Evolutionary conservation across 2,797 vertebrate species (phyloP).

Genomic region (Danio choprae): DNA sequence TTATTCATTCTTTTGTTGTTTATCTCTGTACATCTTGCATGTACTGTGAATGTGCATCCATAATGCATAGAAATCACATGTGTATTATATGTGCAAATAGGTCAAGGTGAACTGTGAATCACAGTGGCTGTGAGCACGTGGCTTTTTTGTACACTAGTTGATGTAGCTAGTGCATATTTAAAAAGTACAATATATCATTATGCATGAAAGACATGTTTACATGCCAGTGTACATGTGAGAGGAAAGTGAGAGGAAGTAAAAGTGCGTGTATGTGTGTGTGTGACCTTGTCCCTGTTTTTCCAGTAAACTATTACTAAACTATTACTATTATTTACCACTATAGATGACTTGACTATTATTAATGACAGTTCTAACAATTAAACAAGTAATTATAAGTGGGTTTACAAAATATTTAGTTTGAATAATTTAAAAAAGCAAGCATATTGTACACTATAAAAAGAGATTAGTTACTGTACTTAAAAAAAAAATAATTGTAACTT

Average conservation of each 20-base stretch:
- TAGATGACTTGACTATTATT: background rate
- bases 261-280: too few species aligned
- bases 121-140: background rate
- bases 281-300: background rate
- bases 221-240: slow-evolving; percentile 5
- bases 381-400: background rate
- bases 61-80: background rate
- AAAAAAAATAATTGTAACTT: too few species aligned
- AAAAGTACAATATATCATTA: background rate
- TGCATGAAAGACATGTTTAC: background rate
- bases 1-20: slow-evolving; percentile 1
- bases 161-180: slow-evolving; percentile 35
- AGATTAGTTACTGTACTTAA: background rate
- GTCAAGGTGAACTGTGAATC: background rate
- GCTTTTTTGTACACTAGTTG: background rate
- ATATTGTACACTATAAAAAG: background rate
- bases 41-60: background rate
- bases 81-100: slow-evolving; percentile 5
- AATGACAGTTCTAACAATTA: background rate
- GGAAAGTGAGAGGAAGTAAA: background rate
- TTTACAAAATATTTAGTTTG: background rate
- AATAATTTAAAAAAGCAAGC: background rate
- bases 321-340: background rate
- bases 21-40: background rate
- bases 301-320: background rate